Conservation (phyloP, 2,113 vertebrate genomes). For the Anoura caudifer region DNA sequence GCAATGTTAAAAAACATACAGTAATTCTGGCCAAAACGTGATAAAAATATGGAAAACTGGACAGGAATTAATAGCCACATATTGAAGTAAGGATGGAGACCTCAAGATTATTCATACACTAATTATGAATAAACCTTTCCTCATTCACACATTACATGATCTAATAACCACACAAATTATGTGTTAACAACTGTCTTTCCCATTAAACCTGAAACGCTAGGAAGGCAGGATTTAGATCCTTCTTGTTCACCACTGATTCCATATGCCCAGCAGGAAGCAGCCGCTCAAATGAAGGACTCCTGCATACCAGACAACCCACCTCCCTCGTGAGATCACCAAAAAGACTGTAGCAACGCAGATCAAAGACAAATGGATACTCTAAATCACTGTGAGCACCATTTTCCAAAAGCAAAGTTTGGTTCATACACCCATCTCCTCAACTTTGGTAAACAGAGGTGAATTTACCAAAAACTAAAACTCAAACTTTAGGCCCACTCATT, state of each 20-base stretch:
- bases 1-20: background rate
- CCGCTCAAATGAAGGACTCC: background rate
- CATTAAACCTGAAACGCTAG: background rate
- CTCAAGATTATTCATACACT: background rate
- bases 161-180: background rate
- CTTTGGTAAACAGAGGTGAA: background rate
- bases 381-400: background rate
- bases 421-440: background rate
- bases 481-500: background rate
- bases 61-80: background rate
- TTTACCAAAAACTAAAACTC: slow-evolving; percentile 6
- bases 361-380: background rate
- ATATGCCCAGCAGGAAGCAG: background rate
- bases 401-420: slow-evolving; percentile 12
- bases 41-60: background rate
- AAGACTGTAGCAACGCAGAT: background rate
- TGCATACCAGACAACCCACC: background rate
- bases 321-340: background rate
- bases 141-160: background rate
- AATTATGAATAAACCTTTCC: background rate
- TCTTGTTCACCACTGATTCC: background rate
- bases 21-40: background rate
- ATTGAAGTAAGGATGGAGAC: background rate
- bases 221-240: background rate
- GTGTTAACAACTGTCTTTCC: background rate